phyloP scores from a whole-genome alignment of 64 coral and sea anemone genomes.

The Montipora foliosa region DNA sequence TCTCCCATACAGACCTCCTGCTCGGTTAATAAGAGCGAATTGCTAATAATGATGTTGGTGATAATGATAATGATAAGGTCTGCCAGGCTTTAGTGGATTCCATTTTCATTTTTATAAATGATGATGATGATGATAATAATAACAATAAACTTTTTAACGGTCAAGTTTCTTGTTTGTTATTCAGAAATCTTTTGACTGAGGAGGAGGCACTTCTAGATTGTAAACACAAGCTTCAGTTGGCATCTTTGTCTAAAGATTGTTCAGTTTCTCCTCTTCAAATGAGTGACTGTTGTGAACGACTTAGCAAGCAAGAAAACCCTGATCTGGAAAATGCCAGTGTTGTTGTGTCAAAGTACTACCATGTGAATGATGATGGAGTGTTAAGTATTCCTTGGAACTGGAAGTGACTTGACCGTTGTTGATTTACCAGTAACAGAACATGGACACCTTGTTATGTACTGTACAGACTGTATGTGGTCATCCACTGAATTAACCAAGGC shows the following conservation, averaged over 20 bases:
- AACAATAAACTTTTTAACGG: no score
- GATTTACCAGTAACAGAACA: neutral
- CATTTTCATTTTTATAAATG: no score
- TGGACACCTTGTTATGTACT: neutral
- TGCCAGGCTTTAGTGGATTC: no score
- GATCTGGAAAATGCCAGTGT: constrained; percentile 40
- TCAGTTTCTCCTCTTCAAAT: constrained; percentile 73
- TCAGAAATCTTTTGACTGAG: constrained; percentile 71
- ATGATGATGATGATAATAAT: no score
- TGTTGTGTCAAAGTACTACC: constrained; percentile 87
- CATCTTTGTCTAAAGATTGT: constrained; percentile 66
- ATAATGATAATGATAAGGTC: no score
- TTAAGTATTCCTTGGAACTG: constrained; percentile 94
- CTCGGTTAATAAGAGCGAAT: no score
- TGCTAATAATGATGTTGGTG: no score
- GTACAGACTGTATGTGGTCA: no score
- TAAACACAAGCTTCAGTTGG: constrained; percentile 57
- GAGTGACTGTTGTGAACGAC: constrained; percentile 77
- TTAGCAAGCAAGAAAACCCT: constrained; percentile 31
- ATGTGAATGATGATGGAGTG: constrained; percentile 85
- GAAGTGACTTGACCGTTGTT: constrained; percentile 26
- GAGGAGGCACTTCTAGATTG: constrained; percentile 54
- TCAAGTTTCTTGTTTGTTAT: neutral
- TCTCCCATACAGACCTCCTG: no score
- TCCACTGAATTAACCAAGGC: no score